Conservation (phyloP, 2,113 vertebrate species). For the Dromas ardeola region DNA sequence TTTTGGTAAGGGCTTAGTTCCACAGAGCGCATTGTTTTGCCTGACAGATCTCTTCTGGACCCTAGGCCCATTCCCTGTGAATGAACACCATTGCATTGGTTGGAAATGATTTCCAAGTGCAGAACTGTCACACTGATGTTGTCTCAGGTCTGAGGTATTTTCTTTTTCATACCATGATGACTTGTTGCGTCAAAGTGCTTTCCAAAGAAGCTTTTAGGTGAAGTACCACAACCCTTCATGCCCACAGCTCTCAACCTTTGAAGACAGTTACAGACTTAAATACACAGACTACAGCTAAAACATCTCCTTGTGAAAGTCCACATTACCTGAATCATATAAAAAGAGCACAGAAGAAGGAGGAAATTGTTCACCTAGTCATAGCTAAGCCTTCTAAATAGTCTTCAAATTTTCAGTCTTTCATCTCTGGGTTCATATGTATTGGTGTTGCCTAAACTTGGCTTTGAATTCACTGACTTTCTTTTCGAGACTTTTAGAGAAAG, state of each 20-base stretch:
- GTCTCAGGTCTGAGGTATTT: not conserved
- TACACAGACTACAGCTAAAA: not conserved
- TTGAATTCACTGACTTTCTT: not conserved
- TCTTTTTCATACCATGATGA: fast-evolving
- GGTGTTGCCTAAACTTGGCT: not conserved
- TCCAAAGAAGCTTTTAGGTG: not conserved
- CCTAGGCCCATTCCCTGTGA: not conserved
- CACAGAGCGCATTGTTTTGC: not conserved
- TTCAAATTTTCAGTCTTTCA: not conserved
- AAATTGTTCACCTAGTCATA: not conserved
- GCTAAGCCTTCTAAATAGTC: not conserved
- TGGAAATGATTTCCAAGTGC: not conserved
- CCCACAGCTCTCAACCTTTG: not conserved
- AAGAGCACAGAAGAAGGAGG: not conserved
- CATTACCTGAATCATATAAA: not conserved
- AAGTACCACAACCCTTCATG: not conserved
- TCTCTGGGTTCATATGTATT: not conserved
- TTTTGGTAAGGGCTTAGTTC: not conserved
- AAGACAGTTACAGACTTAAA: not conserved
- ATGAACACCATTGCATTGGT: not conserved
- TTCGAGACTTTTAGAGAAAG: not conserved
- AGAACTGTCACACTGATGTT: not conserved
- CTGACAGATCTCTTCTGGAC: not conserved
- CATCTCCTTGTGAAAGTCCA: not conserved
- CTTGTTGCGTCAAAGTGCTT: not conserved